phyloP scores from a whole-genome alignment of 2,797 vertebrate genomes.

The Rhincodon typus region DNA sequence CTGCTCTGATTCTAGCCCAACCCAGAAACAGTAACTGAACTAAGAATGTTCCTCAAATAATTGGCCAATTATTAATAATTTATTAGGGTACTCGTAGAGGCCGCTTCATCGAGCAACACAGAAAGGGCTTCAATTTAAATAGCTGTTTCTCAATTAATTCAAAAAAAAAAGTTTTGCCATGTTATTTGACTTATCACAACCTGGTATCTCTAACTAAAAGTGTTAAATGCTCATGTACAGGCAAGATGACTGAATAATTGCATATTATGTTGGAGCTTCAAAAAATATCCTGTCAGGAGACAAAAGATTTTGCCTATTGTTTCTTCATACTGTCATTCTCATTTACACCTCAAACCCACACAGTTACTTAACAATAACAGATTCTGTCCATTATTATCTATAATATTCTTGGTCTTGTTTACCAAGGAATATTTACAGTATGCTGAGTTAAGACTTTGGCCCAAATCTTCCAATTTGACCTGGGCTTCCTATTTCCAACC shows the following conservation, averaged over 20 bases:
- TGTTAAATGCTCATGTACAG: too few relatives aligned
- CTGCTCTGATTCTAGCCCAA: neutral
- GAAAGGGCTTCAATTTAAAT: neutral
- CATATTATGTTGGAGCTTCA: neutral
- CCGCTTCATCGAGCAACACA: neutral
- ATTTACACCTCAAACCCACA: neutral
- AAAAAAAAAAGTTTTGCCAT: neutral
- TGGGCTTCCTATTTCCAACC: too few relatives aligned
- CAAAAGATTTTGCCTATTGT: neutral
- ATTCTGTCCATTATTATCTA: neutral
- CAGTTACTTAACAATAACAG: neutral
- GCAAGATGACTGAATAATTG: neutral
- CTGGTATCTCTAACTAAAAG: too few relatives aligned
- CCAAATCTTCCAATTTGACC: too few relatives aligned
- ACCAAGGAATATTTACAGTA: too few relatives aligned
- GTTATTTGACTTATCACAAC: too few relatives aligned
- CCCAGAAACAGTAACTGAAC: neutral
- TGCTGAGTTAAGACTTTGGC: too few relatives aligned
- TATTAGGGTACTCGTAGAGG: neutral
- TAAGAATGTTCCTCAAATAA: neutral
- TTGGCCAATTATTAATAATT: neutral
- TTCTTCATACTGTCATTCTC: neutral
- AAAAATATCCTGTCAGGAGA: neutral
- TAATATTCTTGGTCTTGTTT: too few relatives aligned
- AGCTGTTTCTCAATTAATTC: neutral